Conservation (phyloP, 1,140 invertebrate species). For the Bombus sibiricus region DNA sequence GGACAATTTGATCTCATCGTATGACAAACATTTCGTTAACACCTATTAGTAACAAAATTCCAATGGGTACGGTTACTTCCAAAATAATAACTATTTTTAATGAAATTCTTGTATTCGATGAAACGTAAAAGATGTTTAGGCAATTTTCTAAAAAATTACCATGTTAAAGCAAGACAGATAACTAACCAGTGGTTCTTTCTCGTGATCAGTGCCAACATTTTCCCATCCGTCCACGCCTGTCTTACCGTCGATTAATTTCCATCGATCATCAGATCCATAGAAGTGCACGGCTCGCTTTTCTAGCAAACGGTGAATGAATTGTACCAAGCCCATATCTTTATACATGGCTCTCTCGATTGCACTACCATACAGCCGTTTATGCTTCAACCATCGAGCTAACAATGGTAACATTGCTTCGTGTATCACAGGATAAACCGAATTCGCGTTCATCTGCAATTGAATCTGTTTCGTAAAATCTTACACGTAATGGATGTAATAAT, state of each 20-base stretch:
- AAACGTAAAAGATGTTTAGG: neutral
- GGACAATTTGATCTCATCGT: slow-evolving; percentile 86
- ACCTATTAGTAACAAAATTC: slow-evolving; percentile 58
- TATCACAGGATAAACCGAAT: slow-evolving; percentile 81
- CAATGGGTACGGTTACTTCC: neutral
- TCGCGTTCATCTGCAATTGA: slow-evolving; percentile 76
- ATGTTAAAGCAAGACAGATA: neutral
- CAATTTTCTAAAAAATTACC: neutral
- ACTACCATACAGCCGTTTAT: slow-evolving; percentile 82
- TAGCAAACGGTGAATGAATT: slow-evolving; percentile 84
- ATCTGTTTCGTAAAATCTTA: neutral
- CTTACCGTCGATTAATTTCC: slow-evolving; percentile 81
- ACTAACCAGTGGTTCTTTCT: slow-evolving; percentile 78
- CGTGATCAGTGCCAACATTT: slow-evolving; percentile 80
- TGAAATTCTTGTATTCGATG: neutral
- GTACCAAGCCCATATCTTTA: slow-evolving; percentile 83
- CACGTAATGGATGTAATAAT: neutral
- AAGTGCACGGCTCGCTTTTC: slow-evolving; percentile 84
- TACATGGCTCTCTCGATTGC: slow-evolving; percentile 83
- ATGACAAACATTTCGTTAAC: slow-evolving; percentile 83
- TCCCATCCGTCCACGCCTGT: slow-evolving; percentile 82
- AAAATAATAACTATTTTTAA: neutral
- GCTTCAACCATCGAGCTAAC: slow-evolving; percentile 78
- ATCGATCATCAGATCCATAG: slow-evolving; percentile 81
- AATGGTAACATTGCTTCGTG: slow-evolving; percentile 81